These are phyloP conservation scores for Stenichneumon culpator DNA, from an alignment of 2,888 invertebrate genomes.

Conservation along the genomic window DNA sequence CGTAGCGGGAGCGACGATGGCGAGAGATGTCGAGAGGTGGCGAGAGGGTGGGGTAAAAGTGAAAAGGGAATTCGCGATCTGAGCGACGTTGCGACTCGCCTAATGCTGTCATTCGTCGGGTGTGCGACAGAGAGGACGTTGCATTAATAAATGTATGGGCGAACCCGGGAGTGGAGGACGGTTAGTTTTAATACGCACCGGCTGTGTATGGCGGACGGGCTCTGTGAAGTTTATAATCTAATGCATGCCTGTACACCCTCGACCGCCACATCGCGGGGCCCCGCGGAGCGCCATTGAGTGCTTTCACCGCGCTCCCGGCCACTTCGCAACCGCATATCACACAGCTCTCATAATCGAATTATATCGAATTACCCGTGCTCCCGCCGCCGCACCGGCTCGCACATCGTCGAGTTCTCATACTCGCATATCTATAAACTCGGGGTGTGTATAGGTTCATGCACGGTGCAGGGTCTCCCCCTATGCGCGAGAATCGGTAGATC, in stretches of 20 bases:
- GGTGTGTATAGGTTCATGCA: neutral
- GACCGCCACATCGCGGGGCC: slow-evolving; percentile 73
- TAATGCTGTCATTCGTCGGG: slow-evolving; percentile 59
- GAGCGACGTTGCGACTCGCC: slow-evolving; percentile 54
- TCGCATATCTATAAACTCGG: neutral
- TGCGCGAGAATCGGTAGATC: slow-evolving; percentile 51
- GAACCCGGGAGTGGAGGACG: slow-evolving; percentile 29
- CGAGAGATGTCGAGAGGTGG: neutral
- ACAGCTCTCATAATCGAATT: slow-evolving; percentile 82
- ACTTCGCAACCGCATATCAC: slow-evolving; percentile 82
- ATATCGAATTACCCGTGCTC: slow-evolving; percentile 82
- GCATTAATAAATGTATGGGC: slow-evolving; percentile 9
- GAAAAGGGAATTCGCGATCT: slow-evolving; percentile 67
- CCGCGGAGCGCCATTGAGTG: slow-evolving; percentile 81
- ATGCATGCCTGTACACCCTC: slow-evolving; percentile 79
- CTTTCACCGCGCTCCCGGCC: slow-evolving; percentile 81
- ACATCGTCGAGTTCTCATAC: slow-evolving; percentile 16
- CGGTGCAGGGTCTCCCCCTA: neutral
- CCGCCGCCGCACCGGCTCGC: slow-evolving; percentile 55
- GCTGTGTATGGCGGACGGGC: slow-evolving; percentile 58
- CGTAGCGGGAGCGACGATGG: neutral
- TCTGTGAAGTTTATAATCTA: slow-evolving; percentile 84
- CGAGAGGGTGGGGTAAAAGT: slow-evolving; percentile 51
- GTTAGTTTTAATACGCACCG: slow-evolving; percentile 21
- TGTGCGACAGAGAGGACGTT: slow-evolving; percentile 35